These are phyloP conservation scores for Cylloceria caligata DNA, from an alignment of 2,888 invertebrate genomes.

Conservation along the genomic window DNA sequence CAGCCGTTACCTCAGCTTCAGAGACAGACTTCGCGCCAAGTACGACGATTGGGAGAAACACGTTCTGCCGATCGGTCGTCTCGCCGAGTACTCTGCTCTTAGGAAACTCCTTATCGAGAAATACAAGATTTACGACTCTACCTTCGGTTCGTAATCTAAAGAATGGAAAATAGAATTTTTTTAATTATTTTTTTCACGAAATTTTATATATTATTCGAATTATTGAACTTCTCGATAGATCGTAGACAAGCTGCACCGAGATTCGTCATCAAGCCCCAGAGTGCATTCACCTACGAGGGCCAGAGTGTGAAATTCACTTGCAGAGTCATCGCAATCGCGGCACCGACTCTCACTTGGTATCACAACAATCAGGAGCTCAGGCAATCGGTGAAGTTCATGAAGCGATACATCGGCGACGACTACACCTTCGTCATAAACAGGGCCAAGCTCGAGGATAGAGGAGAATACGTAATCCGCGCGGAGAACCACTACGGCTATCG, in stretches of 20 bases:
- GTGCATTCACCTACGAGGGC: conserved; percentile 98
- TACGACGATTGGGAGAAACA: conserved; percentile 94
- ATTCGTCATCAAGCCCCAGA: conserved; percentile 98
- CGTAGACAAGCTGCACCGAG: conserved; percentile 98
- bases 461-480: conserved; percentile 98
- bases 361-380: conserved; percentile 96
- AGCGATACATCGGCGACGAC: conserved; percentile 97
- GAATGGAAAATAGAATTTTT: background rate
- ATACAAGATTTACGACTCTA: conserved; percentile 98
- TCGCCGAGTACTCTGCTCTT: conserved; percentile 98
- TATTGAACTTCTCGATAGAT: conserved; percentile 86
- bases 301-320: conserved; percentile 99
- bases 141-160: conserved; percentile 90
- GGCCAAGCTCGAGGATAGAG: conserved; percentile 97
- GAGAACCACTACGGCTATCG: conserved; percentile 98
- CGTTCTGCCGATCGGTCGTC: conserved; percentile 96
- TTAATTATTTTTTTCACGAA: background rate
- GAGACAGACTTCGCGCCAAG: conserved; percentile 94
- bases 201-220: conserved; percentile 3
- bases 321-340: conserved; percentile 96
- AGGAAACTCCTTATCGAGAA: conserved; percentile 98
- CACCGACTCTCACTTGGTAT: conserved; percentile 98
- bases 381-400: conserved; percentile 99
- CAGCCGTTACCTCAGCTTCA: conserved; percentile 93
- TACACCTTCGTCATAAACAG: conserved; percentile 99